Conservation (phyloP, 1,140 invertebrate species). For the Aphelenchoides fujianensis region DNA sequence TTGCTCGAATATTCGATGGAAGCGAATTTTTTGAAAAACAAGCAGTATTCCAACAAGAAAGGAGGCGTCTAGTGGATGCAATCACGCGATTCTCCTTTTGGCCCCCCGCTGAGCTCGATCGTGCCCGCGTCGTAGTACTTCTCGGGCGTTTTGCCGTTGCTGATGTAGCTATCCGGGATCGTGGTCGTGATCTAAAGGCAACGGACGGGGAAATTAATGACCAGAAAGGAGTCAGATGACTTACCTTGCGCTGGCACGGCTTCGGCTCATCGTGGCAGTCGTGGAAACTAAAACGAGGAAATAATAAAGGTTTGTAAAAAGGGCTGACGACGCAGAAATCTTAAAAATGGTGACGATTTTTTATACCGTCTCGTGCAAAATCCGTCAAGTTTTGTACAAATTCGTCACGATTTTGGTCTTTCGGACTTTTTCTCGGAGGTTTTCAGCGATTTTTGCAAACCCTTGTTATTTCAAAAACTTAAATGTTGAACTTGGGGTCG, state of each 20-base stretch:
- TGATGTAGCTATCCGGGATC: slow-evolving; percentile 39
- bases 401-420: not conserved
- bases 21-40: no score
- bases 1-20: no score
- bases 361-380: no score
- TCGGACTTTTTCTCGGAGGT: slow-evolving; percentile 22
- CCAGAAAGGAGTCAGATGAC: slow-evolving; percentile 25
- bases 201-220: slow-evolving; percentile 1
- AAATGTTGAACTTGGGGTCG: no score
- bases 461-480: slow-evolving; percentile 28
- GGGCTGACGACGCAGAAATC: no score
- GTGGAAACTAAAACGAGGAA: slow-evolving; percentile 24
- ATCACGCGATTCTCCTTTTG: slow-evolving; percentile 41
- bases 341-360: no score
- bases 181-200: not conserved
- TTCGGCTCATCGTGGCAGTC: slow-evolving; percentile 22
- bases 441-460: slow-evolving; percentile 44
- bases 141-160: slow-evolving; percentile 32
- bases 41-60: no score
- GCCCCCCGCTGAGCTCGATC: slow-evolving; percentile 41
- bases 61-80: slow-evolving; percentile 38
- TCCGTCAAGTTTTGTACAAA: slow-evolving; percentile 24
- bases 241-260: slow-evolving; percentile 49
- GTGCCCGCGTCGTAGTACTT: slow-evolving; percentile 36
- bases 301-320: slow-evolving; percentile 39